A percentile compares a stretch with the other conserved stretches of the same genome.
phyloP scores from a whole-genome alignment of 2,113 vertebrate genomes.

The Vicugna pacos region DNA sequence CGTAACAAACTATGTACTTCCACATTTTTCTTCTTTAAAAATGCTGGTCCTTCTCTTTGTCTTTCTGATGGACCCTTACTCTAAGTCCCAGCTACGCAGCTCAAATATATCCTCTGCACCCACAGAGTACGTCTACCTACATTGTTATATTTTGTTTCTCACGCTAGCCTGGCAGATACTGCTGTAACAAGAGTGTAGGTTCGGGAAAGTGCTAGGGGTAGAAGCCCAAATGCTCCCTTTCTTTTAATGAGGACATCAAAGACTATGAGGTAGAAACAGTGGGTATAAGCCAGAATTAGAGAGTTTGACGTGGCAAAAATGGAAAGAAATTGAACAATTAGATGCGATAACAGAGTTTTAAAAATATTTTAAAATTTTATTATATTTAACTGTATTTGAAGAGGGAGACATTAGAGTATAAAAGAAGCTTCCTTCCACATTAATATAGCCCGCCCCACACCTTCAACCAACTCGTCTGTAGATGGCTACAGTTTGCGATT shows the following conservation, averaged over 20 bases:
- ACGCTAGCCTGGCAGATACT: not conserved
- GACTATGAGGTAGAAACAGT: not conserved
- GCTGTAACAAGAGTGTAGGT: not conserved
- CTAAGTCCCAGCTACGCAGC: not conserved
- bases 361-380: not conserved
- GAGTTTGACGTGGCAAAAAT: not conserved
- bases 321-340: not conserved
- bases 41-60: not conserved
- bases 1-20: not conserved
- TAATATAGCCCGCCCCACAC: too few relatives aligned
- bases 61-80: not conserved
- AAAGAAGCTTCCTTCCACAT: too few relatives aligned
- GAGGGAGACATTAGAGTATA: not conserved
- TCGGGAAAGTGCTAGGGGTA: not conserved
- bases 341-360: not conserved
- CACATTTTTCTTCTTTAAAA: not conserved
- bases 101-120: not conserved
- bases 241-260: not conserved
- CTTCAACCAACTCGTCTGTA: too few relatives aligned
- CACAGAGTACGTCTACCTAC: not conserved
- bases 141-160: not conserved
- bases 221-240: not conserved
- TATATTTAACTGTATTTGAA: slow-evolving; percentile 13
- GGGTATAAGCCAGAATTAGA: not conserved
- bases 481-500: too few relatives aligned